Conservation (phyloP, 2,113 vertebrate genomes). For the Eulemur rufifrons region DNA sequence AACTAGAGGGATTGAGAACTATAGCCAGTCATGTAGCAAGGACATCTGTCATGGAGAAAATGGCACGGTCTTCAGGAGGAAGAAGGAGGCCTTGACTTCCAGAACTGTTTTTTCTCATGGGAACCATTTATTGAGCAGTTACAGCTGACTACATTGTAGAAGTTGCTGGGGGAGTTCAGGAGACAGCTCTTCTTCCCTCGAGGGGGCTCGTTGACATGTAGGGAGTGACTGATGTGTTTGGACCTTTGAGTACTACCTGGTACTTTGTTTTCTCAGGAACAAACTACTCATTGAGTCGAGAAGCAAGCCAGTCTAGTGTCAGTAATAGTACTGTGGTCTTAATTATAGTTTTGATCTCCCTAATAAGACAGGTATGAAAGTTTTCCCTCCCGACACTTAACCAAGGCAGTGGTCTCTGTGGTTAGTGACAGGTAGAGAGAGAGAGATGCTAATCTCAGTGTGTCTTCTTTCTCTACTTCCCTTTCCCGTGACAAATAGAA, state of each 20-base stretch:
- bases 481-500: constrained; percentile 6
- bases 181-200: neutral
- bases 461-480: neutral
- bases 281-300: neutral
- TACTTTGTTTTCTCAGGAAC: neutral
- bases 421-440: neutral
- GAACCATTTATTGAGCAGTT: constrained; percentile 52
- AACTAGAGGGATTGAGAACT: neutral
- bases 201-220: neutral
- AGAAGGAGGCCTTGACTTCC: neutral
- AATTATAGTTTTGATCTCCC: neutral
- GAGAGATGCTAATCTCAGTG: neutral
- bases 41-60: neutral
- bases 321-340: neutral
- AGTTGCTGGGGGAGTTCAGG: constrained; percentile 16
- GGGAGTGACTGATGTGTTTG: neutral
- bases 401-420: neutral
- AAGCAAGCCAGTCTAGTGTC: neutral
- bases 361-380: neutral
- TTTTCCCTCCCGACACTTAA: neutral
- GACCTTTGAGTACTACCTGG: neutral
- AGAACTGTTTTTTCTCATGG: neutral
- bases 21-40: neutral
- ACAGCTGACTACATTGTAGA: neutral
- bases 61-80: neutral